Evolutionary conservation across 2,888 invertebrate species (phyloP).

Genomic region (Tinea trinotella): DNA sequence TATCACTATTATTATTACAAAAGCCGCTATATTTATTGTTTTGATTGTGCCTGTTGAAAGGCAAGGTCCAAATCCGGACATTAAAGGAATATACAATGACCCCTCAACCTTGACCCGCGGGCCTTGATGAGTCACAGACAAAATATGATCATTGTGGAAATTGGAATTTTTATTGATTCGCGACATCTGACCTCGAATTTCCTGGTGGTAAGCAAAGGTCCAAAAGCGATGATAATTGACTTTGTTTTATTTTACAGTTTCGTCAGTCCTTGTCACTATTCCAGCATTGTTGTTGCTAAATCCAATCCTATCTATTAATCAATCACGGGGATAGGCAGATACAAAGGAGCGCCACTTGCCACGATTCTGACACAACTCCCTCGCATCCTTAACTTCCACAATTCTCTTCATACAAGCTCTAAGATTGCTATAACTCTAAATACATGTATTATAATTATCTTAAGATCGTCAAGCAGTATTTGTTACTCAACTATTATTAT

Average conservation of each 20-base stretch:
- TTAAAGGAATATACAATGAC: slow-evolving; percentile 42
- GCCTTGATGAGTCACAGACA: slow-evolving; percentile 47
- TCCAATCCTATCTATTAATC: slow-evolving; percentile 48
- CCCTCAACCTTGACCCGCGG: slow-evolving; percentile 47
- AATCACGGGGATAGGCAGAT: too few relatives aligned
- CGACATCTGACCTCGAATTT: too few relatives aligned
- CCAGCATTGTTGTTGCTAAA: slow-evolving; percentile 39
- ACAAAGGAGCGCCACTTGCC: too few relatives aligned
- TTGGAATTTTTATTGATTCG: slow-evolving; percentile 54
- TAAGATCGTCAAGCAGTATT: slow-evolving; percentile 28
- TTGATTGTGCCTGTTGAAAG: neutral
- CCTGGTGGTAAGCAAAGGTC: too few relatives aligned
- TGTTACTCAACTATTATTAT: slow-evolving; percentile 12
- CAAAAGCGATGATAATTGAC: too few relatives aligned
- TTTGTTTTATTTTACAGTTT: too few relatives aligned
- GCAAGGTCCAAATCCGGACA: neutral
- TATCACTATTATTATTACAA: neutral
- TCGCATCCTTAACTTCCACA: too few relatives aligned
- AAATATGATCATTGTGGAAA: slow-evolving; percentile 40
- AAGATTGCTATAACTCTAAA: slow-evolving; percentile 41
- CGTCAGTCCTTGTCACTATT: too few relatives aligned
- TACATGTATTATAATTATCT: slow-evolving; percentile 27
- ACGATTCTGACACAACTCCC: too few relatives aligned
- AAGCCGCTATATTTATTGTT: neutral
- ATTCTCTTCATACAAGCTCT: too few relatives aligned